Evolutionary conservation across 2,888 invertebrate species (phyloP).

Genomic region (Xanthia togata): DNA sequence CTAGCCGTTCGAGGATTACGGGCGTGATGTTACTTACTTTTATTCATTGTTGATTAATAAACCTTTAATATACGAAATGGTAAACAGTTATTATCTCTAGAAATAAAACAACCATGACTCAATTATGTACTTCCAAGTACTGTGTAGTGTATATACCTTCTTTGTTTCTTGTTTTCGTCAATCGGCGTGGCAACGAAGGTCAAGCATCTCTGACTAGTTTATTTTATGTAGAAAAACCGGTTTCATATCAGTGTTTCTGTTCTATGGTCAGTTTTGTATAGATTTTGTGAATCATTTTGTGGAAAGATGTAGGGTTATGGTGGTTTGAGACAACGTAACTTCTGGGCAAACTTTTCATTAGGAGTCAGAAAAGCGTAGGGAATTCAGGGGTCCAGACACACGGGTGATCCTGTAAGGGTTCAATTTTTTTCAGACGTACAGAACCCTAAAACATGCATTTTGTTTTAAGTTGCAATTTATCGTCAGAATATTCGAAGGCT

Average conservation of each 20-base stretch:
- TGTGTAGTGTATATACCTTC: not conserved
- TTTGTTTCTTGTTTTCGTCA: conserved; percentile 17
- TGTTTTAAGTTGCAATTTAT: no score
- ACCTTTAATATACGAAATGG: no score
- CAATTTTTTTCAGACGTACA: no score
- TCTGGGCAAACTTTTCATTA: not conserved
- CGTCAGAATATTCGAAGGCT: no score
- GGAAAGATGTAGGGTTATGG: no score
- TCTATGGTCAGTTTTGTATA: not conserved
- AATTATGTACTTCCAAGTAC: not conserved
- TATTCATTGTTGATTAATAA: not conserved
- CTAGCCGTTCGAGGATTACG: not conserved
- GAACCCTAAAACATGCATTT: no score
- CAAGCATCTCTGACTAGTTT: not conserved
- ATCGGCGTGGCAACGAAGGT: conserved; percentile 36
- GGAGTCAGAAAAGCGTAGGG: no score
- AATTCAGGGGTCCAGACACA: no score
- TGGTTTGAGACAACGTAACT: not conserved
- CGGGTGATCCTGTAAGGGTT: no score
- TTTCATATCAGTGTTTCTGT: not conserved
- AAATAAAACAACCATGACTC: conserved; percentile 2
- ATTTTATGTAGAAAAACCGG: conserved; percentile 17
- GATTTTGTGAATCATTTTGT: not conserved
- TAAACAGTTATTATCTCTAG: not conserved
- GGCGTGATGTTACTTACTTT: not conserved